A percentile compares a stretch with the other conserved stretches of the same genome.
Evolutionary conservation across 2,888 invertebrate species (phyloP).

Genomic region (Syrphus vitripennis): DNA sequence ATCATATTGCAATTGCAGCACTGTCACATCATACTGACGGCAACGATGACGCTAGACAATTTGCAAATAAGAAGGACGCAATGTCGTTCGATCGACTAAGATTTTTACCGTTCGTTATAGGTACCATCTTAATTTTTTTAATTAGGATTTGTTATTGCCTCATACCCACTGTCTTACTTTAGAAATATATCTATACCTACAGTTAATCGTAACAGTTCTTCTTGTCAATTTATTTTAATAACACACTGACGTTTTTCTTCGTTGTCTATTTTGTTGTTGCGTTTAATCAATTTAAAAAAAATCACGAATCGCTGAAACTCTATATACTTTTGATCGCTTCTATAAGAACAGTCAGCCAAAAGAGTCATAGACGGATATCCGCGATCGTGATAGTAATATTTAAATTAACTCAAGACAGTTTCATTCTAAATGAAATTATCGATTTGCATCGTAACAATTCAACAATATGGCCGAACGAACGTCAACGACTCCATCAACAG

Average conservation of each 20-base stretch:
- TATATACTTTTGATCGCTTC: not conserved
- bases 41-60: not conserved
- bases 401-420: conserved; percentile 22
- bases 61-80: conserved; percentile 22
- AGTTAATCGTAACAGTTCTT: conserved; percentile 50
- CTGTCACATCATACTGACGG: not conserved
- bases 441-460: conserved; percentile 45
- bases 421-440: conserved; percentile 62
- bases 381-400: conserved; percentile 64
- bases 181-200: not conserved
- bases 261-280: not conserved
- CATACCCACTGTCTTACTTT: conserved; percentile 17
- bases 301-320: conserved; percentile 32
- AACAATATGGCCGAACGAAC: conserved; percentile 20
- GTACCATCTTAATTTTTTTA: conserved; percentile 25
- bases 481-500: conserved; percentile 9
- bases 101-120: conserved; percentile 32
- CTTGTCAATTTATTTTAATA: conserved; percentile 30
- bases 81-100: conserved; percentile 5
- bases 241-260: conserved; percentile 6
- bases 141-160: conserved; percentile 37
- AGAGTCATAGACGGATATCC: conserved; percentile 65
- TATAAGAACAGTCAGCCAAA: conserved; percentile 8
- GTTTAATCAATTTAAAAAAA: conserved; percentile 43
- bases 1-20: not conserved